A percentile compares a stretch with the other conserved stretches of the same genome.
Conservation (phyloP, 2,113 vertebrate genomes). For the Camarhynchus parvulus region DNA sequence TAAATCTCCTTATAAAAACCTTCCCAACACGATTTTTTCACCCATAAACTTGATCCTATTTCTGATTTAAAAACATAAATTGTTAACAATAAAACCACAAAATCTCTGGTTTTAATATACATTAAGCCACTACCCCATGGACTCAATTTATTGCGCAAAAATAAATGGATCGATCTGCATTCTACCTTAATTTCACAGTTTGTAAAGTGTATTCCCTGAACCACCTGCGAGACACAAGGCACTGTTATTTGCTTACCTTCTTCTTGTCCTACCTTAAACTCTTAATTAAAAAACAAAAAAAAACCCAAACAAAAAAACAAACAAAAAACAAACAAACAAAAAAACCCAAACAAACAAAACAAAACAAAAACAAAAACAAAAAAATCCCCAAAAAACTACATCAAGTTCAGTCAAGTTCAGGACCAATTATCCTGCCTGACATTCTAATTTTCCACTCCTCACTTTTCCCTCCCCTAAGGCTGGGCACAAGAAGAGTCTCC, state of each 20-base stretch:
- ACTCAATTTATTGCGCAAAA: neutral
- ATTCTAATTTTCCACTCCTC: constrained; percentile 17
- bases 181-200: neutral
- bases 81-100: neutral
- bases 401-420: neutral
- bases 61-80: neutral
- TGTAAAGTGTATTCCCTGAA: neutral
- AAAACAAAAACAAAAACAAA: neutral
- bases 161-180: neutral
- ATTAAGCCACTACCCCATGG: neutral
- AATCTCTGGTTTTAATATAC: neutral
- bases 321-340: no score
- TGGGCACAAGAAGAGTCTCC: neutral
- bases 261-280: neutral
- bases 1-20: neutral
- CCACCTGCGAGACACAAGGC: neutral
- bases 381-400: neutral
- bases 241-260: neutral
- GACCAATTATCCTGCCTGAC: neutral
- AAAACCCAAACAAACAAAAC: no score
- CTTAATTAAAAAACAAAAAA: neutral
- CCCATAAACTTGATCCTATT: neutral
- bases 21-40: neutral
- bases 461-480: neutral
- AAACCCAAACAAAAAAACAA: no score